Percentiles rank a stretch among this genome's conserved stretches.
Conservation (phyloP, 1,140 invertebrate species). For the Drosophila sechellia region DNA sequence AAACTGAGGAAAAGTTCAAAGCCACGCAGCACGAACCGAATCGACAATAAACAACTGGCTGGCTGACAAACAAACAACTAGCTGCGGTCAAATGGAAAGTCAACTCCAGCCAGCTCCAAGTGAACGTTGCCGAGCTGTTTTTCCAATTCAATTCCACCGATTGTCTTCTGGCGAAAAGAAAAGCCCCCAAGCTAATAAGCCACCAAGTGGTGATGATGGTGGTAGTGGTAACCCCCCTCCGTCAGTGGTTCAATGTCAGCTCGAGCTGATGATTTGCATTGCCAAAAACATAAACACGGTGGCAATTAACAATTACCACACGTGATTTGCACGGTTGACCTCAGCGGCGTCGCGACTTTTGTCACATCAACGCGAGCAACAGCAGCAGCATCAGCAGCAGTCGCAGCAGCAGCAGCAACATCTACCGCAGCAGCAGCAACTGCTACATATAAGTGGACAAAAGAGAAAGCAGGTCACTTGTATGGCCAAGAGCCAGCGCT, state of each 20-base stretch:
- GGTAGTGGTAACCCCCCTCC: not conserved
- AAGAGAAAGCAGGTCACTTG: constrained; percentile 83
- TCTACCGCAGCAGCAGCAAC: constrained; percentile 18
- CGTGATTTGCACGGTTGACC: constrained; percentile 70
- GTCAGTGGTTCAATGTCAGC: constrained; percentile 52
- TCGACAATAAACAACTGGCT: constrained; percentile 58
- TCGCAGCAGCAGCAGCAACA: constrained; percentile 10
- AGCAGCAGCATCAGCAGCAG: not conserved
- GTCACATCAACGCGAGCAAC: constrained; percentile 18
- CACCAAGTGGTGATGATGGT: not conserved
- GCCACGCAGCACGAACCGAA: constrained; percentile 65
- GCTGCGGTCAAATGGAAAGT: constrained; percentile 81
- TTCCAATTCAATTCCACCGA: constrained; percentile 58
- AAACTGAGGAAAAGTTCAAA: constrained; percentile 60
- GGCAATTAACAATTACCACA: constrained; percentile 64
- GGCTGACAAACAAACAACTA: constrained; percentile 46
- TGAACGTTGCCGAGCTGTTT: constrained; percentile 64
- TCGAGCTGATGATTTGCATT: constrained; percentile 38
- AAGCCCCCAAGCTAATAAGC: constrained; percentile 20
- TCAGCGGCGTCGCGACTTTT: constrained; percentile 25
- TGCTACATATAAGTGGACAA: constrained; percentile 76
- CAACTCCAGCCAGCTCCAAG: constrained; percentile 46
- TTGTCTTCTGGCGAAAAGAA: constrained; percentile 39
- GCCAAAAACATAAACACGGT: constrained; percentile 38
- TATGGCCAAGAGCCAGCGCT: constrained; percentile 71